Percentiles rank a stretch among this genome's conserved stretches.
Evolutionary conservation across 2,113 vertebrate species (phyloP).

Genomic region (Crypturellus undulatus): DNA sequence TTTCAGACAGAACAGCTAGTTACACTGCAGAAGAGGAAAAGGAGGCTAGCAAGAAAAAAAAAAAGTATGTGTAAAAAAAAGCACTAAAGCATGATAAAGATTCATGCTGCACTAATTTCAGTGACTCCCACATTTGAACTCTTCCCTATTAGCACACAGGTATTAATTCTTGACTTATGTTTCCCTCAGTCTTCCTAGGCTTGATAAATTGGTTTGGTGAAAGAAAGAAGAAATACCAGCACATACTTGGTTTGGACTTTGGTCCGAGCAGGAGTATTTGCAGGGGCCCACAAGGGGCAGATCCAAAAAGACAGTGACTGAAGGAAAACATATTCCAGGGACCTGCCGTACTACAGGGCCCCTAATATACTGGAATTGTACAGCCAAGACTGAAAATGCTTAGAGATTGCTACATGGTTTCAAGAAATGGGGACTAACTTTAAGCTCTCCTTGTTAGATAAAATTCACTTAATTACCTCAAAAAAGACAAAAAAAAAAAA

Average conservation of each 20-base stretch:
- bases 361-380: fast-evolving
- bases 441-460: background rate
- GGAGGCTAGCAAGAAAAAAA: background rate
- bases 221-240: background rate
- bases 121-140: background rate
- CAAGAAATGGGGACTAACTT: background rate
- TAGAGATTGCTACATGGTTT: background rate
- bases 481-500: background rate
- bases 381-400: background rate
- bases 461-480: background rate
- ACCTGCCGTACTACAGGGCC: background rate
- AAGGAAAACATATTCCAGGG: background rate
- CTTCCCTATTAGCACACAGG: background rate
- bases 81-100: background rate
- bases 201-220: background rate
- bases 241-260: background rate
- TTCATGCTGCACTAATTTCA: background rate
- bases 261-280: background rate
- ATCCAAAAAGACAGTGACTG: background rate
- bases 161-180: background rate
- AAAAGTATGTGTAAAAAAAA: background rate
- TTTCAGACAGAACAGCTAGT: background rate
- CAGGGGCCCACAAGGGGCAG: background rate
- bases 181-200: background rate
- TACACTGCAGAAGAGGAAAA: background rate